Conservation (phyloP, 2,113 vertebrate species). For the Sebastes schlegelii region DNA sequence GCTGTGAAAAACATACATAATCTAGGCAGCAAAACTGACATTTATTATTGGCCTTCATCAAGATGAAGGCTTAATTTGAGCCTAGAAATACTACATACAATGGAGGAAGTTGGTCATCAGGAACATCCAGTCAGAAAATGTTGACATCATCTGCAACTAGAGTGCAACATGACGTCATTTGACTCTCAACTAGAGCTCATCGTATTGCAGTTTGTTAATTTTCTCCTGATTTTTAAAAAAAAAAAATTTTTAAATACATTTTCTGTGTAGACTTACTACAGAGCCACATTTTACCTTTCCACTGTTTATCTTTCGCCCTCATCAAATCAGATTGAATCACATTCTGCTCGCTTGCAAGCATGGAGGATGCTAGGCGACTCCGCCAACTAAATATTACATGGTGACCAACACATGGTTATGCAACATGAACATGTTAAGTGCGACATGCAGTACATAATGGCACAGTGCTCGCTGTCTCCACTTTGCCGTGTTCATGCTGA, state of each 20-base stretch:
- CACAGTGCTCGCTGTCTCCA: background rate
- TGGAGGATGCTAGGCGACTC: background rate
- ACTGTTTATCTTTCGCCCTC: background rate
- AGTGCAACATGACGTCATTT: background rate
- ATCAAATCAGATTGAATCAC: background rate
- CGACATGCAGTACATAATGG: conserved; percentile 32
- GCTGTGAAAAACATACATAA: no score
- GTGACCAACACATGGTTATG: conserved; percentile 53
- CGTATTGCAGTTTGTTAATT: background rate
- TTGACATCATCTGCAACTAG: background rate
- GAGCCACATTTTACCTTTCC: background rate
- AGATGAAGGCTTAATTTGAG: no score
- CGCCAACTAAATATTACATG: conserved; percentile 59
- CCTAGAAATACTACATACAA: no score
- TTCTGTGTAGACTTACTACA: background rate
- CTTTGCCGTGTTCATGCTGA: conserved; percentile 27
- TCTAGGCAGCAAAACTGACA: no score
- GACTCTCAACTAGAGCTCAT: background rate
- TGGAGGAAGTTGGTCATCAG: background rate
- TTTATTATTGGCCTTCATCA: no score
- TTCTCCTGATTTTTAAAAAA: background rate
- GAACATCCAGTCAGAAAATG: background rate
- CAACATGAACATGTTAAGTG: conserved; percentile 51
- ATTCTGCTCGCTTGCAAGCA: background rate
- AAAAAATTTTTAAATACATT: no score